Conservation (phyloP, 1,140 invertebrate genomes). For the Probaryconus sp. region DNA sequence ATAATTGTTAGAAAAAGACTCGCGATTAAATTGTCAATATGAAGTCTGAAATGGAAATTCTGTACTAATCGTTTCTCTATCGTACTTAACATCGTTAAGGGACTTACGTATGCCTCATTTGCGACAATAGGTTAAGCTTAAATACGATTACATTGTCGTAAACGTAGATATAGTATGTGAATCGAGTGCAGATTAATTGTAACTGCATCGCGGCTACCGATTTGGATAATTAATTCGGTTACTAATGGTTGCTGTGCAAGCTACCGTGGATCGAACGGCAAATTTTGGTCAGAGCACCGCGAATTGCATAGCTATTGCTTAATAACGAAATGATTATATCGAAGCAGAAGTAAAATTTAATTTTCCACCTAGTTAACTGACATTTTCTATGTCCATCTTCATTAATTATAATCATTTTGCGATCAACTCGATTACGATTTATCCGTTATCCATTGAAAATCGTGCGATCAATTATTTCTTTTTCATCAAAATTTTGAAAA, state of each 20-base stretch:
- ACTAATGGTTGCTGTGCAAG: constrained; percentile 70
- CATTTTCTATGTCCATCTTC: constrained; percentile 42
- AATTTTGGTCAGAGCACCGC: constrained; percentile 32
- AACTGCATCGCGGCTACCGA: constrained; percentile 70
- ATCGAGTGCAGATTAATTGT: constrained; percentile 64
- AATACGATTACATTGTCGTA: constrained; percentile 61
- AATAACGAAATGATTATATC: constrained; percentile 50
- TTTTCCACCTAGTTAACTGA: constrained; percentile 21
- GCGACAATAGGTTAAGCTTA: constrained; percentile 58
- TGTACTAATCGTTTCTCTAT: constrained; percentile 50
- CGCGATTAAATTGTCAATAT: constrained; percentile 41
- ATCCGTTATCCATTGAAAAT: too few species aligned
- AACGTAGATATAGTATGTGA: constrained; percentile 59
- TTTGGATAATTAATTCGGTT: constrained; percentile 78
- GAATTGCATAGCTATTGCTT: constrained; percentile 42
- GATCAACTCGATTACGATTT: constrained; percentile 17
- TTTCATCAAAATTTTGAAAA: too few species aligned
- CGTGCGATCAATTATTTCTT: too few species aligned
- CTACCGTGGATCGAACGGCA: constrained; percentile 55
- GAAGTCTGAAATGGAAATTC: constrained; percentile 39
- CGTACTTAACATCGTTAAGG: constrained; percentile 52
- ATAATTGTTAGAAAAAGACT: constrained; percentile 1
- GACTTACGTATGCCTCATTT: constrained; percentile 59
- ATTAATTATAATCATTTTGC: constrained; percentile 21
- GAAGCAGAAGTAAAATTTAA: constrained; percentile 56